These are phyloP conservation scores for Eumacrocentrus americanus DNA, from an alignment of 2,888 invertebrate genomes.

Conservation along the genomic window DNA sequence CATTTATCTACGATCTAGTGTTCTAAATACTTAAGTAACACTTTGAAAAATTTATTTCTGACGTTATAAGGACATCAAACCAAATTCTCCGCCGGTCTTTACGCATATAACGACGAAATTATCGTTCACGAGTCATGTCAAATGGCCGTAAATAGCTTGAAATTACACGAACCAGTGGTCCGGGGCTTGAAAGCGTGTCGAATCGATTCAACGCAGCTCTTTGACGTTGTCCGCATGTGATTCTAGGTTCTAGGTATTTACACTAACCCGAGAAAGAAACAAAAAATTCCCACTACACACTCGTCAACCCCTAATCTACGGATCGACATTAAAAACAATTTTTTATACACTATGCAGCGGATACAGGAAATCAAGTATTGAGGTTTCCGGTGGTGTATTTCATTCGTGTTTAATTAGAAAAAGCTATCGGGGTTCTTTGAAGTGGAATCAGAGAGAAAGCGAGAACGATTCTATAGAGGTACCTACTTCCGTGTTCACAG, in stretches of 20 bases:
- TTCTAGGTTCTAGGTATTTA: conserved; percentile 25
- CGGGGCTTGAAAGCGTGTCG: conserved; percentile 26
- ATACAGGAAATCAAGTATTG: conserved; percentile 15
- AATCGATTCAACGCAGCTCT: conserved; percentile 54
- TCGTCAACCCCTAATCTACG: conserved; percentile 14
- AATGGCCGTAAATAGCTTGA: conserved; percentile 52
- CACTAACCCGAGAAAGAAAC: conserved; percentile 3
- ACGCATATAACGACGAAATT: conserved; percentile 20
- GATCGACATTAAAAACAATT: conserved; percentile 1
- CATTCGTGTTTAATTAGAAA: conserved; percentile 19
- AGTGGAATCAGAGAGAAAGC: neutral
- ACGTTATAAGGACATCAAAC: neutral
- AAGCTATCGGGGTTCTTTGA: conserved; percentile 15
- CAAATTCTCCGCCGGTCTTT: neutral
- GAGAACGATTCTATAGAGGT: neutral
- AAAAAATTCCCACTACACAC: conserved; percentile 21
- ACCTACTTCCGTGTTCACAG: conserved; percentile 11
- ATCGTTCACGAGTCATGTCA: conserved; percentile 1
- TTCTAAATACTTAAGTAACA: too few species aligned
- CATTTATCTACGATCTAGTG: too few species aligned
- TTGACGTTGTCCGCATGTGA: conserved; percentile 31
- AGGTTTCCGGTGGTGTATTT: conserved; percentile 21
- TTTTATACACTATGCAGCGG: conserved; percentile 10
- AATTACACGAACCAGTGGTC: conserved; percentile 49
- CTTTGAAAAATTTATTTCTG: neutral